A percentile compares a stretch with the other conserved stretches of the same genome.
Conservation (phyloP, 2,888 invertebrate genomes). For the Campoletis raptor region DNA sequence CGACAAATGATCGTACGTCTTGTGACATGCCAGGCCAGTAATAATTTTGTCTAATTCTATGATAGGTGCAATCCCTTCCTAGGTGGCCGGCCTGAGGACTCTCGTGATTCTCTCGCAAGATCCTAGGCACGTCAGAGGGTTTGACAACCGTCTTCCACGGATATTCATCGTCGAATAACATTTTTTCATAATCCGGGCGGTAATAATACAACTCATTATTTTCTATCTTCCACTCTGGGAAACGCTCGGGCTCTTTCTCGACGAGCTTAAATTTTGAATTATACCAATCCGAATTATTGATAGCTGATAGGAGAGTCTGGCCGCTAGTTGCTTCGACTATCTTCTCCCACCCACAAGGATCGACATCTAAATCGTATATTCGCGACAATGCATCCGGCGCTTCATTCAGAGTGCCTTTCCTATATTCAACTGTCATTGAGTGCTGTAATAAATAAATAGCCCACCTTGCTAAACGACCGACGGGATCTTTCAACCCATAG, state of each 20-base stretch:
- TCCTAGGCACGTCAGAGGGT: constrained; percentile 4
- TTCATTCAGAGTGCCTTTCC: constrained; percentile 48
- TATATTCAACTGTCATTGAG: constrained; percentile 36
- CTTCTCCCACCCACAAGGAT: constrained; percentile 47
- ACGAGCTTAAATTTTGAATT: constrained; percentile 17
- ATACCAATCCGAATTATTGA: constrained; percentile 29
- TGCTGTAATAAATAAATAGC: constrained; percentile 54
- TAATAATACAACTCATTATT: constrained; percentile 48
- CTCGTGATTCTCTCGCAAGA: constrained; percentile 47
- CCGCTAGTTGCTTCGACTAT: constrained; percentile 13
- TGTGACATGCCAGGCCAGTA: neutral
- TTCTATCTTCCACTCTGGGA: constrained; percentile 57
- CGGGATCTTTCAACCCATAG: constrained; percentile 45
- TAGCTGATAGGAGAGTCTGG: neutral
- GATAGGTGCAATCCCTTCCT: constrained; percentile 37
- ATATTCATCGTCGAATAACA: constrained; percentile 5
- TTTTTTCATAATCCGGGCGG: constrained; percentile 35
- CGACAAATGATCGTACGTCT: constrained; percentile 35
- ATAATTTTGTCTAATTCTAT: neutral
- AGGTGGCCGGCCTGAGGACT: constrained; percentile 39
- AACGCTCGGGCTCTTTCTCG: constrained; percentile 20
- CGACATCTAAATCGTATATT: constrained; percentile 48
- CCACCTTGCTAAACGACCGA: constrained; percentile 65
- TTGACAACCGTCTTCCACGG: constrained; percentile 35
- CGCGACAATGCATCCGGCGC: constrained; percentile 55